phyloP scores from a whole-genome alignment of 2,797 vertebrate species.

The Gobionotothen gibberifrons region DNA sequence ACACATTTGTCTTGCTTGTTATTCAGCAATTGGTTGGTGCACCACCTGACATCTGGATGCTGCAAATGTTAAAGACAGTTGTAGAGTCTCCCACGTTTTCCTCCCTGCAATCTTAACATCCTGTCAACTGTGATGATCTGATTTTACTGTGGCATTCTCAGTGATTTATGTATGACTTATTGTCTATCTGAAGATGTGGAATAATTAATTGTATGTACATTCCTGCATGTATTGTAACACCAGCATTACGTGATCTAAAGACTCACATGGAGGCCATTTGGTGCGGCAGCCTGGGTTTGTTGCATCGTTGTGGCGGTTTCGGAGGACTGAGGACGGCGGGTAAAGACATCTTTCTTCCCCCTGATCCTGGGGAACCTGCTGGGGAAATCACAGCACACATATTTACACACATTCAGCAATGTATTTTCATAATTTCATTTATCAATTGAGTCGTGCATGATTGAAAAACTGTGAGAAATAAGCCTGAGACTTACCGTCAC shows the following conservation, averaged over 20 bases:
- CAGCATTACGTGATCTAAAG: neutral
- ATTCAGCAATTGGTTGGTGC: neutral
- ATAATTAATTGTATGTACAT: no score
- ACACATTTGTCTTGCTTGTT: neutral
- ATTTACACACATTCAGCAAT: neutral
- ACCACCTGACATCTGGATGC: neutral
- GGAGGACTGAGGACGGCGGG: constrained; percentile 43
- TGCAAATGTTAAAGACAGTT: neutral
- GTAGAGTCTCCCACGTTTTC: neutral
- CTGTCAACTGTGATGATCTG: neutral
- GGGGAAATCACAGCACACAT: neutral
- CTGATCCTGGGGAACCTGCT: constrained; percentile 14
- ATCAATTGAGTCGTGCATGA: neutral
- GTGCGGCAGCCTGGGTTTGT: constrained; percentile 62
- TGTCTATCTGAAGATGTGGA: no score
- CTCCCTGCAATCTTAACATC: neutral
- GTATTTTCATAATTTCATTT: neutral
- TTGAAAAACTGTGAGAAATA: neutral
- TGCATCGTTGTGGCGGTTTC: constrained; percentile 58
- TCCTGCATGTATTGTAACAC: neutral
- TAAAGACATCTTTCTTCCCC: constrained; percentile 24
- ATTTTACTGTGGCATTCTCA: neutral
- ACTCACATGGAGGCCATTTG: constrained; percentile 76
- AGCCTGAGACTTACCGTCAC: constrained; percentile 59
- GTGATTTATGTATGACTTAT: no score